Conservation (phyloP, 2,797 vertebrate genomes). For the Pantherophis alleghaniensis region DNA sequence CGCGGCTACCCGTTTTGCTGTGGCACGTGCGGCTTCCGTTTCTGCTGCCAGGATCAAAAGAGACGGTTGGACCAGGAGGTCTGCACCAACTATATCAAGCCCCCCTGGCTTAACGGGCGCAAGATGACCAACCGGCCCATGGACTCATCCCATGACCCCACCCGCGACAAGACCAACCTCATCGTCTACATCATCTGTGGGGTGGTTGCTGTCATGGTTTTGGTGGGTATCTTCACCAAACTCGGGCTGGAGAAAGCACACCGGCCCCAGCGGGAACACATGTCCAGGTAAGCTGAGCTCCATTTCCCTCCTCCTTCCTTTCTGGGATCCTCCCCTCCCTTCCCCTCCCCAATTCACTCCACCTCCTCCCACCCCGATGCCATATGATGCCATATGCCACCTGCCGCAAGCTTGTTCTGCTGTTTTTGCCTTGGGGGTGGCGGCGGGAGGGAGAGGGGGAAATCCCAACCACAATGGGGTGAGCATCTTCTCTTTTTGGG, state of each 20-base stretch:
- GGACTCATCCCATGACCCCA: slow-evolving; percentile 86
- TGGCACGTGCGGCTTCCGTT: slow-evolving; percentile 98
- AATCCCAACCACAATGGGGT: not conserved
- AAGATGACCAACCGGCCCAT: slow-evolving; percentile 89
- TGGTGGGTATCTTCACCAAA: slow-evolving; percentile 98
- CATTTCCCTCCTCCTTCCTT: not conserved
- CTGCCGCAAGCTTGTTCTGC: not conserved
- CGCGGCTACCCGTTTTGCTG: slow-evolving; percentile 95
- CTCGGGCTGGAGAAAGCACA: slow-evolving; percentile 94
- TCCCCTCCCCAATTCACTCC: not conserved
- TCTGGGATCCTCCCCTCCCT: not conserved
- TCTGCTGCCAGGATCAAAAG: slow-evolving; percentile 93
- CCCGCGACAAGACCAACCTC: slow-evolving; percentile 97
- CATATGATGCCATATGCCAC: not conserved
- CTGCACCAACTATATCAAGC: slow-evolving; percentile 95
- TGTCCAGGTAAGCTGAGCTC: slow-evolving; percentile 84
- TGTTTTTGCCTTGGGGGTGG: too few species aligned
- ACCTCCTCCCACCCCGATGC: not conserved
- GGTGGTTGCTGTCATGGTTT: slow-evolving; percentile 97
- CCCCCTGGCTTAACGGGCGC: slow-evolving; percentile 90
- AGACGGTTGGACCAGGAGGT: slow-evolving; percentile 91
- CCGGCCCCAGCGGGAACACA: slow-evolving; percentile 94
- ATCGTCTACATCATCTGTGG: slow-evolving; percentile 98
- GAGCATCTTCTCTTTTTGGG: not conserved
- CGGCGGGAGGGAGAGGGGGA: accelerated